These are phyloP conservation scores for Barypeithes pellucidus DNA, from an alignment of 2,888 invertebrate species.

Conservation along the genomic window DNA sequence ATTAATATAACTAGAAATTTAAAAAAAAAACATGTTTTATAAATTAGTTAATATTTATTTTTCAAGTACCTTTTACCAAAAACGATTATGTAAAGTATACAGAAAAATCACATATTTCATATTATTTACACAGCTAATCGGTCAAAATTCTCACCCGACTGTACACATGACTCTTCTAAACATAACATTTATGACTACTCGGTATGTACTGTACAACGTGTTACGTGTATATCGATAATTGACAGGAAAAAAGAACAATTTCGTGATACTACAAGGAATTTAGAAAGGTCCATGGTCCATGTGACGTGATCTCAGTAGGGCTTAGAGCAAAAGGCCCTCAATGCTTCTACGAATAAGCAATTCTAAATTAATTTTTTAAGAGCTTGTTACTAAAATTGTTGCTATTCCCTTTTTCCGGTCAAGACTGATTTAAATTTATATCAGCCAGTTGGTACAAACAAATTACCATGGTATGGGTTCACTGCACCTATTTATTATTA, in stretches of 20 bases:
- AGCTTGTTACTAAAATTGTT: background rate
- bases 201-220: background rate
- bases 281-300: too few relatives aligned
- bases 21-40: constrained; percentile 46
- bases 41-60: constrained; percentile 63
- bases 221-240: background rate
- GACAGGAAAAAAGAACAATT: too few relatives aligned
- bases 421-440: background rate
- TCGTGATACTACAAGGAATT: too few relatives aligned
- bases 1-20: too few relatives aligned
- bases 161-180: constrained; percentile 5
- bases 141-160: constrained; percentile 28
- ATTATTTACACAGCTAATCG: constrained; percentile 58
- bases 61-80: constrained; percentile 64
- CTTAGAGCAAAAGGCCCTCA: too few relatives aligned
- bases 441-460: background rate
- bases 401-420: too few relatives aligned
- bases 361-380: too few relatives aligned
- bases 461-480: background rate
- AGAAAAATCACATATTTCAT: constrained; percentile 65
- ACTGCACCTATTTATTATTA: constrained; percentile 14
- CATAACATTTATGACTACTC: background rate
- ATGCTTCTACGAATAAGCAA: too few relatives aligned
- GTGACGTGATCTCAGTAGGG: too few relatives aligned
- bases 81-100: constrained; percentile 62